These are phyloP conservation scores for Papilio aristodemus DNA, from an alignment of 1,140 invertebrate species.

Conservation along the genomic window DNA sequence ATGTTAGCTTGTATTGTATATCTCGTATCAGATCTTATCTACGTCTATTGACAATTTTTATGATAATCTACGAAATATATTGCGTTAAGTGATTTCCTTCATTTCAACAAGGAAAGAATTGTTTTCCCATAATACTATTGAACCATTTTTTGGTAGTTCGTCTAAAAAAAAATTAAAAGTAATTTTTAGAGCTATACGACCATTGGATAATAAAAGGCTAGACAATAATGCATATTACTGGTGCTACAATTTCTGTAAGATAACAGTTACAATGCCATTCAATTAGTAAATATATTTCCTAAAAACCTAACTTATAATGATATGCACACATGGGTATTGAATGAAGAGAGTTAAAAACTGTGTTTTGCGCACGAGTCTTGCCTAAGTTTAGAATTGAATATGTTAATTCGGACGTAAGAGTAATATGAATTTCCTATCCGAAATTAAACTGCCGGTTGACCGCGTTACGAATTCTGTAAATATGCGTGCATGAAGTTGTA, in stretches of 20 bases:
- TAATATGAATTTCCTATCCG: neutral
- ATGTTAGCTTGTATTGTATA: neutral
- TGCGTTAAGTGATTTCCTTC: neutral
- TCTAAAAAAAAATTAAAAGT: no score
- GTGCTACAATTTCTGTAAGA: no score
- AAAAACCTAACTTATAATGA: neutral
- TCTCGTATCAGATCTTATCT: constrained; percentile 1
- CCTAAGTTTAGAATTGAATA: constrained; percentile 14
- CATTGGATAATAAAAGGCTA: no score
- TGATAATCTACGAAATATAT: neutral
- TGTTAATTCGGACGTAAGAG: constrained; percentile 10
- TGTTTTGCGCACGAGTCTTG: constrained; percentile 13
- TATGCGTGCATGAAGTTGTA: neutral
- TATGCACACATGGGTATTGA: neutral
- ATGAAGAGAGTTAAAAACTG: neutral
- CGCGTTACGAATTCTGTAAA: neutral
- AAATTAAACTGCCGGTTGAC: constrained; percentile 7
- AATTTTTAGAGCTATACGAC: no score
- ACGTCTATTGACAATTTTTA: neutral
- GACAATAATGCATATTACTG: no score
- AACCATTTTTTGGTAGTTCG: no score
- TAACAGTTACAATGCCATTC: no score
- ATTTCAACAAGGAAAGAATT: no score
- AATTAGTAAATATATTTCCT: no score
- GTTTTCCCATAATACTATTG: no score